Base-by-base conservation (phyloP, 2,113 vertebrate genomes). In the Callocephalon fimbriatum region DNA sequence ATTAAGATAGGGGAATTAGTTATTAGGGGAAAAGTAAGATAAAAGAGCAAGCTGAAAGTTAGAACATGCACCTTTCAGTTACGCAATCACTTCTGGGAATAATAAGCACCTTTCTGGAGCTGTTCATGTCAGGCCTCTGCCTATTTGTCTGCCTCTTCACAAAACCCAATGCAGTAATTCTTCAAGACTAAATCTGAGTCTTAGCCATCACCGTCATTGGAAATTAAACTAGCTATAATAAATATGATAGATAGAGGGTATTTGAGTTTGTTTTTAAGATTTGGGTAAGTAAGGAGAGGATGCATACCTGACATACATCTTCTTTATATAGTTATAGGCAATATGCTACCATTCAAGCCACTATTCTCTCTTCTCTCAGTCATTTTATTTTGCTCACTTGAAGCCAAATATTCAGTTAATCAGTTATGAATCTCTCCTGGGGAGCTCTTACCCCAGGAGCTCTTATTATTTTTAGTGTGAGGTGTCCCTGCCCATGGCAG, bases 91-190 rank as follows among this genome's bases (percentile, higher is more conserved):
- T 51, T 44, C 29, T 63, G 7, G 22, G 27, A 87, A 72, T 67
- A 81, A 26, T 4, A 35, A 26, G 1, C 9, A 53, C 48, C 2
- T 71, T 91, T 59, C 37, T 59, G 10, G 19, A 70, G 21, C 4
- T 65, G 6, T 38, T 83, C 6, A 8, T 1, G 0, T 47, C 44
- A 40, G 7, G 15, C 2, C 2, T 86, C 16, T 86, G 15, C 7
- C 21, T 50, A 2, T 86, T 93, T 91, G 1, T 40, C 10, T 58
- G 10, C 40, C 15, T 44, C 12, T 62, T 22, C 20, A 67, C 12
- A 77, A 91, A 76, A 27, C 7, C 4, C 9, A 23, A 5, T 40
- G n/a, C 19, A 73, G 6, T 20, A 45, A 74, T 70, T 80, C 31
- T 22, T 87, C 20, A 25, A 50, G n/a, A 40, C 47, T 58, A 8